A percentile compares a stretch with the other conserved stretches of the same genome.
These are phyloP conservation scores for Protophormia terraenovae DNA, from an alignment of 2,888 invertebrate genomes.

Conservation along the genomic window DNA sequence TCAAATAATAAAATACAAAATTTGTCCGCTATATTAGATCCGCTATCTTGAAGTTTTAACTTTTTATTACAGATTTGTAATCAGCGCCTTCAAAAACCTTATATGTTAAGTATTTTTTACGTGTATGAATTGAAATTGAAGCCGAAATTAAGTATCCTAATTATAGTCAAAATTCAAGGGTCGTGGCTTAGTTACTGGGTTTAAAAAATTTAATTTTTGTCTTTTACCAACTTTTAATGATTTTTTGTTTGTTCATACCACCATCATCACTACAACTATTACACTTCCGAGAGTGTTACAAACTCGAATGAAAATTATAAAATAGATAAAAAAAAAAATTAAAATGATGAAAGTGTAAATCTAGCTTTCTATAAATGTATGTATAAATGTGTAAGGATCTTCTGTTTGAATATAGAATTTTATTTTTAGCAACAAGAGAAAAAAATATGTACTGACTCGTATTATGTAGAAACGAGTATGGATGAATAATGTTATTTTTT, in stretches of 20 bases:
- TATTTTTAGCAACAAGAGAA: neutral
- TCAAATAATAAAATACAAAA: too few relatives aligned
- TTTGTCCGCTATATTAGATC: too few relatives aligned
- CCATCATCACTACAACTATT: neutral
- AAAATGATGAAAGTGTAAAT: conserved; percentile 4
- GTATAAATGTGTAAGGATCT: neutral
- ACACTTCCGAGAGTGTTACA: neutral
- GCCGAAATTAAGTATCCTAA: too few relatives aligned
- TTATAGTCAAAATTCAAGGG: too few relatives aligned
- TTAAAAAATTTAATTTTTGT: neutral
- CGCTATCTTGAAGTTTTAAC: too few relatives aligned
- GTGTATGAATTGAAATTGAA: too few relatives aligned
- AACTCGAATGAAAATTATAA: conserved; percentile 1
- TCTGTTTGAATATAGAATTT: neutral
- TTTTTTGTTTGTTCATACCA: conserved; percentile 15
- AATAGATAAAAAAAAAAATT: neutral
- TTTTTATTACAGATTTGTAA: too few relatives aligned
- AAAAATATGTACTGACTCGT: neutral
- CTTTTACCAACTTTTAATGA: neutral
- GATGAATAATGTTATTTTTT: conserved; percentile 50
- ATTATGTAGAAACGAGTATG: too few relatives aligned
- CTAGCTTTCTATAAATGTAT: neutral
- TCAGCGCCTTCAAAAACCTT: too few relatives aligned
- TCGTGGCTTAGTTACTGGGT: too few relatives aligned
- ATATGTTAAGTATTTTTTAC: too few relatives aligned